Evolutionary conservation across 2,113 vertebrate species (phyloP), one percentile per base, ranked within the genome.

Genomic region (Ciconia boyciana): DNA sequence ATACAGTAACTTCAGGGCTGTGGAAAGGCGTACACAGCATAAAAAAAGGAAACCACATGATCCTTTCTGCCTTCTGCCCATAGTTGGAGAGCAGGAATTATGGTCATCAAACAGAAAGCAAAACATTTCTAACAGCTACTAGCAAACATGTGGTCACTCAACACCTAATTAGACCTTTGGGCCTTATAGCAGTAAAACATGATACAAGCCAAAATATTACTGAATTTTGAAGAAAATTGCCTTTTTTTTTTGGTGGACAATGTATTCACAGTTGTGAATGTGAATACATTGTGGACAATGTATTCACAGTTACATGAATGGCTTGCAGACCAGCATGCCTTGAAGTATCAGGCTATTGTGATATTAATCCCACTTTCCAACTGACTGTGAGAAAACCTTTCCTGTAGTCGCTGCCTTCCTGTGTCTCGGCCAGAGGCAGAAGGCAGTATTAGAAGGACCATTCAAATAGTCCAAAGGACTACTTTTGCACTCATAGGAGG

Each of bases 221-320:
- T n/a, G 61, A 44, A 80, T n/a, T 83, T 44, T 48, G n/a, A 80
- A 74, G 61, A 74, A 78, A 64, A 61, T 15, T 28, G 15, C 4
- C 29, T 18, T 26, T 68, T 58, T 51, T 13, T 54, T 49, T 21
- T 49, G 2, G 2, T 39, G 29, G 71, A 21, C 46, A 61, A 10
- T 3, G 3, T 46, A 79, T 49, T 81, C 21, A 13, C 32, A 62
- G 70, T 28, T 69, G 52, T 25, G 55, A 31, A 21, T 31, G 25
- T 13, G 29, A 13, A 9, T 14, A 7, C 19, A 16, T 24, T 0
- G 19, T 52, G 24, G 77, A 34, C 39, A 51, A 11, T 2, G 6
- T 29, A 70, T 41, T 74, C n/a, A 9, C 66, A 82, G 81, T 43
- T 79, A 25, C 55, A 84, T 16, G 60, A 55, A 11, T 43, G 43